Evolutionary conservation across 1,140 invertebrate species (phyloP).

Genomic region (Drosophila leontia): DNA sequence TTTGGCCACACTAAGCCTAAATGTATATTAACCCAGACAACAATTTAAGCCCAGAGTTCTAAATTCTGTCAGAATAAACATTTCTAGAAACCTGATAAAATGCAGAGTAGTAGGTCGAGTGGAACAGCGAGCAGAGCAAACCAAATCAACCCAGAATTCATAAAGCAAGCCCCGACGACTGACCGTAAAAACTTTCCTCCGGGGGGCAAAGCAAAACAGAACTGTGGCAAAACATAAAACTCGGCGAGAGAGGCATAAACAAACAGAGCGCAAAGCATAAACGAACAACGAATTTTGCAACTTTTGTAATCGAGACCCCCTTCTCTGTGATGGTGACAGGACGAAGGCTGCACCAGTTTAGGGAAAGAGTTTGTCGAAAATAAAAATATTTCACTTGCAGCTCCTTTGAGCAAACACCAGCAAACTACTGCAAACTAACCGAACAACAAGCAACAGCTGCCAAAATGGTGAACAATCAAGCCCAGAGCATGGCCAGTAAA

Average conservation of each 20-base stretch:
- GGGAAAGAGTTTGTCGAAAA: conserved; percentile 13
- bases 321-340: conserved; percentile 33
- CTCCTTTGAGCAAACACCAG: conserved; percentile 43
- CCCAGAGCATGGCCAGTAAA: conserved; percentile 18
- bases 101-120: conserved; percentile 14
- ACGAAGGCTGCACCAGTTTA: conserved; percentile 17
- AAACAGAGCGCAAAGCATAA: conserved; percentile 45
- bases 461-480: conserved; percentile 45
- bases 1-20: not conserved
- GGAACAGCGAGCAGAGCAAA: conserved; percentile 12
- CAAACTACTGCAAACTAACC: conserved; percentile 41
- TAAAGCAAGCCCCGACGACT: conserved; percentile 21
- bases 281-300: conserved; percentile 38
- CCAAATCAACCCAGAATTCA: conserved; percentile 13
- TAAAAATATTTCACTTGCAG: conserved; percentile 46
- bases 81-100: conserved; percentile 23
- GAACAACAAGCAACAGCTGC: conserved; percentile 52
- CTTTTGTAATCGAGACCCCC: conserved; percentile 44
- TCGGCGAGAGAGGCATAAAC: conserved; percentile 38
- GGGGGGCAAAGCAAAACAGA: conserved; percentile 27
- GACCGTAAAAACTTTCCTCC: conserved; percentile 37
- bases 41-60: not conserved
- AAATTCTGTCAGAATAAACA: not conserved
- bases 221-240: conserved; percentile 44
- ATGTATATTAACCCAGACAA: not conserved